Conservation (phyloP, 2,888 invertebrate species). For the Diarsia dahlii region DNA sequence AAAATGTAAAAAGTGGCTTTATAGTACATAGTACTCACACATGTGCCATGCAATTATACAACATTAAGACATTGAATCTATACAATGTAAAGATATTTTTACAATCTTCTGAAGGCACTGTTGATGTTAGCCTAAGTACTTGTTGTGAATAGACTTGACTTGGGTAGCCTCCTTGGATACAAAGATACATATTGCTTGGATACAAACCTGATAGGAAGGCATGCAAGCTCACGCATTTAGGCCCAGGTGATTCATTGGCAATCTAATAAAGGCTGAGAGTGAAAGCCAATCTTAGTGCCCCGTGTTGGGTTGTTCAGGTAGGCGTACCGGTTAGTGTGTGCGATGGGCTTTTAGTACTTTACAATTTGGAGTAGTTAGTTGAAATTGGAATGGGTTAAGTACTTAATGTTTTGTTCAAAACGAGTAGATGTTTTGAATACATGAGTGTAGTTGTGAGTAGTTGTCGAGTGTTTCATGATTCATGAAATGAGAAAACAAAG, state of each 20-base stretch:
- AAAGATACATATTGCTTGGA: constrained; percentile 5
- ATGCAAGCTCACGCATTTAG: constrained; percentile 11
- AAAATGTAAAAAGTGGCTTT: too few relatives aligned
- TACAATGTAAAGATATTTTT: too few relatives aligned
- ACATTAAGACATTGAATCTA: too few relatives aligned
- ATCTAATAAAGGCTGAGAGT: constrained; percentile 39
- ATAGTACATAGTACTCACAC: too few relatives aligned
- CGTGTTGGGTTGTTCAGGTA: constrained; percentile 12
- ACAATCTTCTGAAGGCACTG: background rate
- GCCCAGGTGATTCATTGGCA: constrained; percentile 29
- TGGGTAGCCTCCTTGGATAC: background rate
- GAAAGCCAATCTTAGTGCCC: constrained; percentile 41
- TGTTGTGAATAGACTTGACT: background rate
- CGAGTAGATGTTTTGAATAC: background rate
- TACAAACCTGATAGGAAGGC: too few relatives aligned
- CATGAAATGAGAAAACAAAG: background rate
- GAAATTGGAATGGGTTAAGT: background rate
- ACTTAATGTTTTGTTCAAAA: background rate
- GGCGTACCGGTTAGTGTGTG: background rate
- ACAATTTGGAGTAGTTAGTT: background rate
- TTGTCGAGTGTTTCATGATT: background rate
- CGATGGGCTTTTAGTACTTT: constrained; percentile 26
- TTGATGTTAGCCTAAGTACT: constrained; percentile 10
- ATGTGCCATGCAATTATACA: too few relatives aligned
- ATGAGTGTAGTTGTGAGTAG: background rate